phyloP scores from a whole-genome alignment of 1,140 invertebrate genomes.

The silkworm (Bombyx mori) region ASM3026992v2 NC_085128.1:12510001-12510500 shows the following conservation, averaged over 20 bases:
- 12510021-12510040: no score
- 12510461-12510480: slow-evolving; percentile 33
- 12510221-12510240: no score
- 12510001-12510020: no score
- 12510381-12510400: slow-evolving; percentile 41
- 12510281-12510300: slow-evolving; percentile 4
- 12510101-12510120: no score
- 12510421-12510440: slow-evolving; percentile 42
- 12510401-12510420: slow-evolving; percentile 50
- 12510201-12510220: no score
- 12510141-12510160: no score
- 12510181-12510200: no score
- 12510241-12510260: no score
- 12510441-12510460: slow-evolving; percentile 27
- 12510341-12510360: slow-evolving; percentile 11
- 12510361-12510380: slow-evolving; percentile 22
- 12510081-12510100: no score
- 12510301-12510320: slow-evolving; percentile 2
- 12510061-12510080: background rate
- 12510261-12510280: background rate
- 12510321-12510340: no score
- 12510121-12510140: no score
- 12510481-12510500: slow-evolving; percentile 34
- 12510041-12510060: background rate
- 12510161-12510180: no score